Evolutionary conservation across 1,140 invertebrate genomes (phyloP), one percentile per base, ranked within the genome.

Genomic region (Anastrepha obliqua): DNA sequence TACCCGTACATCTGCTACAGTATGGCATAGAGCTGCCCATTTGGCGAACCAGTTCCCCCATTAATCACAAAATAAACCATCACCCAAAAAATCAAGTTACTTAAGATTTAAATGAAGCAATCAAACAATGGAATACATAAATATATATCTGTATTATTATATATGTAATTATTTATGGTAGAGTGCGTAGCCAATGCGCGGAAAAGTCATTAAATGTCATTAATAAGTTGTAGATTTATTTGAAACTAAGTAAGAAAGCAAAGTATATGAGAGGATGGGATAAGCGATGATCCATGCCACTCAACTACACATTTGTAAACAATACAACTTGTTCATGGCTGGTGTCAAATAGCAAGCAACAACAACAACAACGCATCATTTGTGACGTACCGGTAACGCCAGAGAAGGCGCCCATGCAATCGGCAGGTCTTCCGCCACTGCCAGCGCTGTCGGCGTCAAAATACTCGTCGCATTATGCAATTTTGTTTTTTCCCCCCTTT

Each of bases 141-240:
- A 62, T 62, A 13, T 55, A 55, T 55, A 9, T 55, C 5, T 55
- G 51, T 55, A 55, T n/a, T n/a, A n/a, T n/a, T n/a, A n/a, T 2
- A 5, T 17, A 62, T 13, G 60, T n/a, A 62, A 17, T 62, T n/a
- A n/a, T 17, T 62, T 13, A 62, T 62, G 60, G 17, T n/a, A 17
- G 0, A 17, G 9, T 62, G 60, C 60, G 60, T 13, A 17, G 17
- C 8, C 15, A n/a, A 62, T 13, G 60, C 11, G 17, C 60, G 11
- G 60, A 62, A n/a, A 17, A 74, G 67, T 11, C 60, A 47, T 17
- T 0, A 4, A 13, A 74, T 74, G 13, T 47, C 67, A 42, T 42
- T 74, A 74, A n/a, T 74, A 74, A 44, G 17, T 17, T 47, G 17
- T 74, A 44, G 44, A 5, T 74, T 74, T 42, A 74, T 74, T 67